Evolutionary conservation across 2,888 invertebrate genomes (phyloP).

Genomic region (Drosophila acutilabella): DNA sequence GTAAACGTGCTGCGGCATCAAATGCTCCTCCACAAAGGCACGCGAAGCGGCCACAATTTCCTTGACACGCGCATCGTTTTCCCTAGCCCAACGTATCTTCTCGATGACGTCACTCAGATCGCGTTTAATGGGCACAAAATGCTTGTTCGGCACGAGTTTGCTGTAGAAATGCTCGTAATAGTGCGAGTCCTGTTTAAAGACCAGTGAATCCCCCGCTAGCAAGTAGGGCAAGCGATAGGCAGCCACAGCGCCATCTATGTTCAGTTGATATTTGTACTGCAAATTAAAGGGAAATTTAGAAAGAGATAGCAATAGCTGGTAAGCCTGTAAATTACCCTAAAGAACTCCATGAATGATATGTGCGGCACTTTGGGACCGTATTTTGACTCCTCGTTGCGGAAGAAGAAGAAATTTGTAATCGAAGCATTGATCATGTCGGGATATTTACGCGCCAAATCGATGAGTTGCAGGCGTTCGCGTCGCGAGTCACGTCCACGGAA

Average conservation of each 20-base stretch:
- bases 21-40: conserved; percentile 90
- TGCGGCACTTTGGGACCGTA: conserved; percentile 95
- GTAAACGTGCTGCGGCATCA: conserved; percentile 93
- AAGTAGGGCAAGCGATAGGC: conserved; percentile 97
- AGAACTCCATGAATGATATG: conserved; percentile 96
- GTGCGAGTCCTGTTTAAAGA: conserved; percentile 96
- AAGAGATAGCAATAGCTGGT: not conserved
- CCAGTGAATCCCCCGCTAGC: conserved; percentile 93
- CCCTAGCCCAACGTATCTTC: conserved; percentile 91
- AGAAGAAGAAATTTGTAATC: conserved; percentile 98
- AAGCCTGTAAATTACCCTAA: conserved; percentile 89
- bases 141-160: conserved; percentile 90
- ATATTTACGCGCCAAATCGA: conserved; percentile 90
- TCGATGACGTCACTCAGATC: conserved; percentile 93
- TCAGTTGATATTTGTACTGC: conserved; percentile 97
- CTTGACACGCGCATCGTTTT: conserved; percentile 89
- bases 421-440: conserved; percentile 95
- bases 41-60: conserved; percentile 89
- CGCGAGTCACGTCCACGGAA: conserved; percentile 97
- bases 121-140: conserved; percentile 93
- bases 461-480: conserved; percentile 92
- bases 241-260: conserved; percentile 98
- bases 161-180: conserved; percentile 98
- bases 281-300: conserved; percentile 26
- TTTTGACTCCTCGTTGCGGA: conserved; percentile 91